Percentiles rank a stretch among this genome's conserved stretches.
phyloP scores from a whole-genome alignment of 1,140 invertebrate genomes.

The Drosophila tropicalis region DNA sequence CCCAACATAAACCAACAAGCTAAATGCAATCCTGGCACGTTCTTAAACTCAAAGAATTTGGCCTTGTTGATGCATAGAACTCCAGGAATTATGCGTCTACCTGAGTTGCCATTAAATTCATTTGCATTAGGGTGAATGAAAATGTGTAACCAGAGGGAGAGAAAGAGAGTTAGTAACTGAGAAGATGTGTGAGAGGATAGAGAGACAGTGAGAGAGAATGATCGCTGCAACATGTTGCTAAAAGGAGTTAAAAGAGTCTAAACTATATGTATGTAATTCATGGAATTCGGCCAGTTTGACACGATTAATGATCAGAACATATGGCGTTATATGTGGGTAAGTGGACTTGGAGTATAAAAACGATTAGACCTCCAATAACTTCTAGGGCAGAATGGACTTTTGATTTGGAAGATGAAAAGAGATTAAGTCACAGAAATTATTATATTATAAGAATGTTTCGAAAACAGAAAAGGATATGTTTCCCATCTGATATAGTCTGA shows the following conservation, averaged over 20 bases:
- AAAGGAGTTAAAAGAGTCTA: background rate
- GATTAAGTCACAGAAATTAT: no score
- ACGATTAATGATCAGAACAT: no score
- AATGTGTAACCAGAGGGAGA: background rate
- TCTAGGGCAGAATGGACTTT: no score
- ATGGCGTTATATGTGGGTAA: no score
- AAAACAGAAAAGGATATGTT: no score
- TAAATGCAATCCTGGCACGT: slow-evolving; percentile 49
- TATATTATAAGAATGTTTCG: no score
- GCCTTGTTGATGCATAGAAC: slow-evolving; percentile 1
- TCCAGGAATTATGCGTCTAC: slow-evolving; percentile 25
- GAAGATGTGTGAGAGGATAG: background rate
- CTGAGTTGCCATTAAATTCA: slow-evolving; percentile 20
- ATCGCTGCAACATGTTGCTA: slow-evolving; percentile 14
- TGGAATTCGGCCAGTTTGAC: no score
- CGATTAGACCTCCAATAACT: no score
- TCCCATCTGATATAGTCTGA: no score
- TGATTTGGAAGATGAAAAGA: no score
- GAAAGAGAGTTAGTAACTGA: background rate
- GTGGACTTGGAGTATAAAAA: no score
- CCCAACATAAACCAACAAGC: slow-evolving; percentile 1
- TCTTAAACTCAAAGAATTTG: slow-evolving; percentile 12
- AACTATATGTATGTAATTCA: background rate
- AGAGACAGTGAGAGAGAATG: background rate
- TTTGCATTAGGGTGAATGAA: slow-evolving; percentile 43